Percentiles rank a stretch among this genome's conserved stretches.
phyloP scores from a whole-genome alignment of 2,888 invertebrate genomes.

The Nomada fucata region DNA sequence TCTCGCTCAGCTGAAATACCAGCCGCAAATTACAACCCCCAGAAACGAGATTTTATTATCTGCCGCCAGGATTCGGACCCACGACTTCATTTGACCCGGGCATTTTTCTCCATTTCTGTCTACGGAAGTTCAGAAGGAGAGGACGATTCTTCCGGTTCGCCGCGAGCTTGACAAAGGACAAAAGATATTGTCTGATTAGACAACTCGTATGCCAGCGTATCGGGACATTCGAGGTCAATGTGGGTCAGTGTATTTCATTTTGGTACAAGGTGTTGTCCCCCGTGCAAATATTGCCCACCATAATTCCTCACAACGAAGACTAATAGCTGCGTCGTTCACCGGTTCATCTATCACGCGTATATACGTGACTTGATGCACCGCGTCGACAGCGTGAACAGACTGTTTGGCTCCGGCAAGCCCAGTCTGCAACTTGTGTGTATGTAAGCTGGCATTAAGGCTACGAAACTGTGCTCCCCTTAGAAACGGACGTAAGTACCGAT shows the following conservation, averaged over 20 bases:
- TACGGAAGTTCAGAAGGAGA: constrained; percentile 52
- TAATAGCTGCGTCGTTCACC: constrained; percentile 50
- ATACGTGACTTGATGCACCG: constrained; percentile 54
- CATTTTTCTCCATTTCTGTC: constrained; percentile 55
- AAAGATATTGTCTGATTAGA: not conserved
- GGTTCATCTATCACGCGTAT: constrained; percentile 57
- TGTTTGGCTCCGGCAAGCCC: constrained; percentile 29
- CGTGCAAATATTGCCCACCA: constrained; percentile 59
- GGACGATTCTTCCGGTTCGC: not conserved
- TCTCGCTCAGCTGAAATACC: constrained; percentile 12
- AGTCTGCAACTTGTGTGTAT: constrained; percentile 17
- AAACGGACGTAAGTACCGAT: not conserved
- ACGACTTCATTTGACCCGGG: constrained; percentile 16
- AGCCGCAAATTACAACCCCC: constrained; percentile 27
- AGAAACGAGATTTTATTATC: constrained; percentile 54
- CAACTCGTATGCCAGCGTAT: no score
- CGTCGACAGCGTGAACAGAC: constrained; percentile 51
- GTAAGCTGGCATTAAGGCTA: constrained; percentile 10
- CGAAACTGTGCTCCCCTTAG: not conserved
- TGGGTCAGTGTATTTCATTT: constrained; percentile 10
- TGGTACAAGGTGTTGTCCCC: constrained; percentile 16
- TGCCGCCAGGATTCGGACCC: constrained; percentile 28
- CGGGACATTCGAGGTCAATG: no score
- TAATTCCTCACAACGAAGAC: constrained; percentile 66
- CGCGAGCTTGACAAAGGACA: not conserved